A percentile compares a stretch with the other conserved stretches of the same genome.
phyloP scores from a whole-genome alignment of 2,888 invertebrate species.

The Ceraclea dissimilis region DNA sequence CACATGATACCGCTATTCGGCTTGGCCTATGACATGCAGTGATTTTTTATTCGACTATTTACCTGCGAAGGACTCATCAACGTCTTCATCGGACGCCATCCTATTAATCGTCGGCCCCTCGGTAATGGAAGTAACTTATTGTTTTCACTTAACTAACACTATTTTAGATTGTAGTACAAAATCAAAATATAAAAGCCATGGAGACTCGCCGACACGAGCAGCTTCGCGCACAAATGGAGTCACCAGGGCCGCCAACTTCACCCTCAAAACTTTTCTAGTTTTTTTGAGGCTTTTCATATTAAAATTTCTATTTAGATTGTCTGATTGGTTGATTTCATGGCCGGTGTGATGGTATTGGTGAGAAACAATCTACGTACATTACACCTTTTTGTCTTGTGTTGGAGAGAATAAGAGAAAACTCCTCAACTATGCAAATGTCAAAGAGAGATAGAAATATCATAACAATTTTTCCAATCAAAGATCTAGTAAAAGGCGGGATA shows the following conservation, averaged over 20 bases:
- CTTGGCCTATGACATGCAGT: conserved; percentile 50
- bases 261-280: conserved; percentile 10
- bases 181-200: conserved; percentile 19
- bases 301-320: not conserved
- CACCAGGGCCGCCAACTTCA: conserved; percentile 18
- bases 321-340: not conserved
- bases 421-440: not conserved
- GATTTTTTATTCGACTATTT: conserved; percentile 44
- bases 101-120: conserved; percentile 22
- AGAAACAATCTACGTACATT: not conserved
- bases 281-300: conserved; percentile 1
- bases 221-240: conserved; percentile 24
- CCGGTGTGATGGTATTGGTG: not conserved
- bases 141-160: conserved; percentile 4
- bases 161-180: conserved; percentile 5
- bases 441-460: not conserved
- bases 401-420: not conserved
- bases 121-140: conserved; percentile 2
- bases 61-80: conserved; percentile 83
- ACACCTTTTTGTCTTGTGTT: conserved; percentile 1
- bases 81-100: conserved; percentile 85
- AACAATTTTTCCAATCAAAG: not conserved
- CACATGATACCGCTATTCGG: conserved; percentile 54
- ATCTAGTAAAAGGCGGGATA: not conserved
- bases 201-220: conserved; percentile 21